Conservation (phyloP, 1,140 invertebrate genomes). For the Ceratina australensis region DNA sequence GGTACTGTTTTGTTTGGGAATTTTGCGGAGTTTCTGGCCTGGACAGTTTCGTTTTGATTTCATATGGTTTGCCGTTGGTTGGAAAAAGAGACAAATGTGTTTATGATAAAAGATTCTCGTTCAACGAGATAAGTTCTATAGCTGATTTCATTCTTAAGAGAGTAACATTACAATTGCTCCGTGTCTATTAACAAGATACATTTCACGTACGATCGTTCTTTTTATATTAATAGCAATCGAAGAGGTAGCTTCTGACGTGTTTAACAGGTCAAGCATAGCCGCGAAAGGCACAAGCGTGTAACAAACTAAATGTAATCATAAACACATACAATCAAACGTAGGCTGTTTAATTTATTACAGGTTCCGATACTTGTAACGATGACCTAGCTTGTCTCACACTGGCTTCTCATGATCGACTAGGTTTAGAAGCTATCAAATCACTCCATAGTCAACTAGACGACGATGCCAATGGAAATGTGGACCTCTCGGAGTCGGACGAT, state of each 20-base stretch:
- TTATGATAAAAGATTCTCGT: conserved; percentile 33
- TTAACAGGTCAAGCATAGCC: conserved; percentile 1
- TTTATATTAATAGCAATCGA: conserved; percentile 19
- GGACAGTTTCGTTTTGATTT: conserved; percentile 1
- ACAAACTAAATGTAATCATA: conserved; percentile 40
- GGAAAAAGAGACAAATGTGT: conserved; percentile 31
- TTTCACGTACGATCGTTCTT: background rate
- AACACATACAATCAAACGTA: conserved; percentile 51
- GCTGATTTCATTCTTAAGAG: conserved; percentile 6
- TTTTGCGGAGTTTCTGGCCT: background rate
- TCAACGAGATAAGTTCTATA: background rate
- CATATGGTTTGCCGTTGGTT: background rate
- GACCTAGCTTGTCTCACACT: conserved; percentile 87
- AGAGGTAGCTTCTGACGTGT: background rate
- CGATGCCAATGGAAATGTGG: conserved; percentile 96
- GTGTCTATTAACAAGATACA: conserved; percentile 10
- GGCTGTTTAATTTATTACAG: conserved; percentile 60
- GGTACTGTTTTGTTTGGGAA: background rate
- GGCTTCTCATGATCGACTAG: conserved; percentile 88
- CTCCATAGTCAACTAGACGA: conserved; percentile 95
- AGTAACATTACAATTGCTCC: background rate
- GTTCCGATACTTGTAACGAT: conserved; percentile 81
- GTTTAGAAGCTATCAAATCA: conserved; percentile 92
- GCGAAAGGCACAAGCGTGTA: background rate
- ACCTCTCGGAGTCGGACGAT: conserved; percentile 96